phyloP scores from a whole-genome alignment of 2,113 vertebrate species.

The Gulo gulo region DNA sequence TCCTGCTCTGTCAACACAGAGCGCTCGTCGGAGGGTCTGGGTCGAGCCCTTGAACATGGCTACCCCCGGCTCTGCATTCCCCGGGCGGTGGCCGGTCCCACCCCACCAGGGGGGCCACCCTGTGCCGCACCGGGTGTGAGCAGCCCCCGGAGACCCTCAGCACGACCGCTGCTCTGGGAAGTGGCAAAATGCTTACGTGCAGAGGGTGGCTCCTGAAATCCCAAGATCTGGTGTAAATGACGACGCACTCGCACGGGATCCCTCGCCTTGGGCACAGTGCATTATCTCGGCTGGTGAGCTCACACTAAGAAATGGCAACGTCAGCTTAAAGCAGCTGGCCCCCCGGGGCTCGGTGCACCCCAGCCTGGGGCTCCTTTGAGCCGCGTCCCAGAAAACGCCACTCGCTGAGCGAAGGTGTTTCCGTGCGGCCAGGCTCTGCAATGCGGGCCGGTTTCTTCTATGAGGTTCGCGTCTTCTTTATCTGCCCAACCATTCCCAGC shows the following conservation, averaged over 20 bases:
- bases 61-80: background rate
- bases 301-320: rapidly evolving
- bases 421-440: background rate
- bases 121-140: background rate
- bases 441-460: too few relatives aligned
- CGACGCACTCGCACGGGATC: slow-evolving; percentile 52
- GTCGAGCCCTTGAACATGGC: background rate
- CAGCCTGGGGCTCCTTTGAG: background rate
- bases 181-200: slow-evolving; percentile 41
- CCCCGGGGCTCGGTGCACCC: rapidly evolving
- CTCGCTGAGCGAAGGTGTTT: rapidly evolving
- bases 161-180: background rate
- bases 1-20: background rate
- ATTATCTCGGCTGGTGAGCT: background rate
- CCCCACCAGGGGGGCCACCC: background rate
- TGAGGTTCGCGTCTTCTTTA: background rate
- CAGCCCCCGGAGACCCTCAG: background rate
- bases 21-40: rapidly evolving
- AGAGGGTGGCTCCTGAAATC: slow-evolving; percentile 48
- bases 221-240: slow-evolving; percentile 63
- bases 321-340: background rate
- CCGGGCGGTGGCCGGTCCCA: background rate
- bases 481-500: rapidly evolving
- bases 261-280: slow-evolving; percentile 58
- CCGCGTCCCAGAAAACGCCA: background rate